Base-by-base conservation (phyloP, 2,888 invertebrate species). In the Tanaodytes sp. region DNA sequence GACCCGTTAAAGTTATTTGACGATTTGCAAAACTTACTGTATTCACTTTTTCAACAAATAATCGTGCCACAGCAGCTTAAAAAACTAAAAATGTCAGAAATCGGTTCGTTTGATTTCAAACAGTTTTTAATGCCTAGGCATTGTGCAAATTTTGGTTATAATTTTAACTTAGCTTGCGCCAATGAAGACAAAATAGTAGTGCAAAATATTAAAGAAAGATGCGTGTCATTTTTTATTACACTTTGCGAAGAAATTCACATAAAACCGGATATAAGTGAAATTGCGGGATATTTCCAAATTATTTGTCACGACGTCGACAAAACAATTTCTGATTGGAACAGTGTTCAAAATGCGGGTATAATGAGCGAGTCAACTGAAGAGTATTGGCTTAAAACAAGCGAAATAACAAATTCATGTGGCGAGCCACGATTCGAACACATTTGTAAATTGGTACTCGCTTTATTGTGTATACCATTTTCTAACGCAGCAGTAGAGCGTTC, bases 41-140 rank as follows among this genome's bases (percentile, higher is more conserved):
- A 49, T 15, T 30, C 14, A 15, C 36, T 51, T 27, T 37, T 75
- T 64, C 39, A 71, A 71, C 58, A 20, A 55, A 70, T 78, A 42
- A 72, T 78, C 39, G 73, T 76, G 68, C 76, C 76, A 23, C 9
- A 40, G 8, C 51, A 62, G 59, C 71, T 80, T 23, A 66, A 75
- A 49, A 79, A 74, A 72, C 43, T 76, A 18, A 54, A 57, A 39
- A 71, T 68, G 8, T 54, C 62, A 39, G 74, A 76, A 57, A 54
- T 77, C 12, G 55, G 71, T 2, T 54, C 57, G 23, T 80, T 75
- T 30, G 66, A 77, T 66, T 79, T 80, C 43, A 14, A 65, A 62
- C 37, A 71, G 0, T 62, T 74, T 73, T 61, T 75, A 3, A 79
- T 79, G 75, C 69, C 74, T 51, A 62, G 70, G 36, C 31, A 68